These are phyloP conservation scores for Drosophila quinaria DNA, from an alignment of 2,888 invertebrate species.

Conservation along the genomic window DNA sequence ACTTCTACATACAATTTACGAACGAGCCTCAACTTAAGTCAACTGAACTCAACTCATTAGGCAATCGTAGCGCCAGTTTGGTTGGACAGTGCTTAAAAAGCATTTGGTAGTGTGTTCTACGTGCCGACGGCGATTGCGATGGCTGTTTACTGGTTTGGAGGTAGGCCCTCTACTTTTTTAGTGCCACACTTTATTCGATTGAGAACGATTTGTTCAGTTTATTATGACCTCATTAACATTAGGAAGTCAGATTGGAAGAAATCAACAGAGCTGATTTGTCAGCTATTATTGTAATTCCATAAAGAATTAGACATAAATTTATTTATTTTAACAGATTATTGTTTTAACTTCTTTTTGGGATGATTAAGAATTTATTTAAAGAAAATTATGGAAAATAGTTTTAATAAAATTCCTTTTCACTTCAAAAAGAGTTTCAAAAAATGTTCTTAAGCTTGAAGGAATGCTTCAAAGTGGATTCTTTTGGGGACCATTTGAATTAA, in stretches of 20 bases:
- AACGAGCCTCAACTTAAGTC: conserved; percentile 20
- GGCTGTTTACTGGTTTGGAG: not conserved
- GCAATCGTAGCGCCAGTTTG: conserved; percentile 69
- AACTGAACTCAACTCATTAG: conserved; percentile 64
- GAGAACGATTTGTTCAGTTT: conserved; percentile 32
- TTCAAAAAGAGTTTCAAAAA: not conserved
- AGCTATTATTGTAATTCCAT: not conserved
- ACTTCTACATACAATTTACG: conserved; percentile 18
- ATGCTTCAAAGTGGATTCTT: not conserved
- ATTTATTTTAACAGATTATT: too few relatives aligned
- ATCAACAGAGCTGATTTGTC: conserved; percentile 1
- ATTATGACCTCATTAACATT: conserved; percentile 25
- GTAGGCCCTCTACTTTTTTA: conserved; percentile 16
- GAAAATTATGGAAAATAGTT: not conserved
- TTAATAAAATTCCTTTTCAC: not conserved
- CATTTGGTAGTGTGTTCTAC: conserved; percentile 55
- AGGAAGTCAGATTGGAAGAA: not conserved
- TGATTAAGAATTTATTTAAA: not conserved
- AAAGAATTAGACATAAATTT: too few relatives aligned
- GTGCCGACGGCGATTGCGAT: conserved; percentile 32
- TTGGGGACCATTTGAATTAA: not conserved
- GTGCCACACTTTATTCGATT: conserved; percentile 48
- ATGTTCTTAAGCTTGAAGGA: not conserved
- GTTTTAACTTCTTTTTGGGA: too few relatives aligned
- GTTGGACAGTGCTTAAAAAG: conserved; percentile 38